Evolutionary conservation across 2,888 invertebrate species (phyloP).

Genomic region (Acleris sparsana): DNA sequence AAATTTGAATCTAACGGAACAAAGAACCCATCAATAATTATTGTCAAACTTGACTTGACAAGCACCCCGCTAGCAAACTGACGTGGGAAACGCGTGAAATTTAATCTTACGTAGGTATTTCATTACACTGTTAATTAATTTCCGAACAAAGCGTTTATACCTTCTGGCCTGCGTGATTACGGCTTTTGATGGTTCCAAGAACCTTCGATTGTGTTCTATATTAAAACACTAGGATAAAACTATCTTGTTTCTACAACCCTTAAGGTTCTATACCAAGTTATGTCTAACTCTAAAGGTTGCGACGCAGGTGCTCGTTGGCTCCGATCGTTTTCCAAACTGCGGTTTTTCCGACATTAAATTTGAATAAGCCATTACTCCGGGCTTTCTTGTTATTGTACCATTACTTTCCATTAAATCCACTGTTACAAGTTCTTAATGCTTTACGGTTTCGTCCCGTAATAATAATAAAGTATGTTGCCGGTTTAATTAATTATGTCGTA

Average conservation of each 20-base stretch:
- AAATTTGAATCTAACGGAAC: background rate
- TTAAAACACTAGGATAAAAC: background rate
- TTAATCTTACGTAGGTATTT: background rate
- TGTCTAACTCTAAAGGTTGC: slow-evolving; percentile 15
- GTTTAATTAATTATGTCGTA: slow-evolving; percentile 7
- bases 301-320: slow-evolving; percentile 59
- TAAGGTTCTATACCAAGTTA: slow-evolving; percentile 10
- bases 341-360: slow-evolving; percentile 70
- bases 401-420: slow-evolving; percentile 46
- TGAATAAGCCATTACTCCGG: slow-evolving; percentile 75
- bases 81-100: background rate
- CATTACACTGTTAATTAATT: background rate
- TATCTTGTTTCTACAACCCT: background rate
- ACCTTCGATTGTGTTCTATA: background rate
- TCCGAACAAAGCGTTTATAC: background rate
- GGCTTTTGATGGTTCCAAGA: background rate
- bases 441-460: slow-evolving; percentile 9
- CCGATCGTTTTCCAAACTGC: slow-evolving; percentile 65
- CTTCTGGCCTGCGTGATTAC: background rate
- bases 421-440: slow-evolving; percentile 51
- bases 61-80: background rate
- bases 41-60: background rate
- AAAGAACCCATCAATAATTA: background rate
- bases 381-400: slow-evolving; percentile 47
- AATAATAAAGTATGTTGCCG: slow-evolving; percentile 12